phyloP scores from a whole-genome alignment of 2,888 invertebrate species.

The Euproctis similis region DNA sequence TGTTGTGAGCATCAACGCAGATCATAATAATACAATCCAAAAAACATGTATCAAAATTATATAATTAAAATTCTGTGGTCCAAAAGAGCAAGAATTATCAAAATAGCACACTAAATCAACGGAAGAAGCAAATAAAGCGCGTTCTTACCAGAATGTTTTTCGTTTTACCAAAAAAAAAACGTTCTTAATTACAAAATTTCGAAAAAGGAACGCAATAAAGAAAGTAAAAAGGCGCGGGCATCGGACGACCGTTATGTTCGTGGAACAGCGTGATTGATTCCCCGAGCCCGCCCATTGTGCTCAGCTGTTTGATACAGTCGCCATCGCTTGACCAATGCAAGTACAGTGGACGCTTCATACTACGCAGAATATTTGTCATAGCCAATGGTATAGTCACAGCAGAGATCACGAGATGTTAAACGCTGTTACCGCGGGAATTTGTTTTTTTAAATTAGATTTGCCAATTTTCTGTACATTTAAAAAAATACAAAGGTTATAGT shows the following conservation, averaged over 20 bases:
- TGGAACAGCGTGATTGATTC: slow-evolving; percentile 58
- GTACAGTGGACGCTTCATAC: not conserved
- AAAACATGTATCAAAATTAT: slow-evolving; percentile 14
- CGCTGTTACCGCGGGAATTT: too few species aligned
- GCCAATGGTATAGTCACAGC: too few species aligned
- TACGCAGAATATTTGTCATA: too few species aligned
- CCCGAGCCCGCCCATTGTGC: slow-evolving; percentile 34
- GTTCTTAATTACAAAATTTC: slow-evolving; percentile 57
- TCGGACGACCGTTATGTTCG: slow-evolving; percentile 42
- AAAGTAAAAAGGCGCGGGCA: slow-evolving; percentile 40
- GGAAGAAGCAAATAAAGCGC: slow-evolving; percentile 20
- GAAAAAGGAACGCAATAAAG: slow-evolving; percentile 48
- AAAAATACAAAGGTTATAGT: too few species aligned
- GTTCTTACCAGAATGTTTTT: slow-evolving; percentile 28
- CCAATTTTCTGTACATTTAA: too few species aligned
- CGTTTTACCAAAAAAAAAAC: slow-evolving; percentile 32
- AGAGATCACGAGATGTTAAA: too few species aligned
- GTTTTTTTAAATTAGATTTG: too few species aligned
- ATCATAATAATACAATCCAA: slow-evolving; percentile 2
- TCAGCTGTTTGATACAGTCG: slow-evolving; percentile 25
- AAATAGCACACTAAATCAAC: slow-evolving; percentile 23
- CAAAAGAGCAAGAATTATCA: slow-evolving; percentile 17
- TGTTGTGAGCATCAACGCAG: too few species aligned
- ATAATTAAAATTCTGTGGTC: slow-evolving; percentile 20
- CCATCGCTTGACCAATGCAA: slow-evolving; percentile 6